Percentiles rank a stretch among this genome's conserved stretches.
Conservation (phyloP, 2,888 invertebrate species). For the Dysmachus trigonus region DNA sequence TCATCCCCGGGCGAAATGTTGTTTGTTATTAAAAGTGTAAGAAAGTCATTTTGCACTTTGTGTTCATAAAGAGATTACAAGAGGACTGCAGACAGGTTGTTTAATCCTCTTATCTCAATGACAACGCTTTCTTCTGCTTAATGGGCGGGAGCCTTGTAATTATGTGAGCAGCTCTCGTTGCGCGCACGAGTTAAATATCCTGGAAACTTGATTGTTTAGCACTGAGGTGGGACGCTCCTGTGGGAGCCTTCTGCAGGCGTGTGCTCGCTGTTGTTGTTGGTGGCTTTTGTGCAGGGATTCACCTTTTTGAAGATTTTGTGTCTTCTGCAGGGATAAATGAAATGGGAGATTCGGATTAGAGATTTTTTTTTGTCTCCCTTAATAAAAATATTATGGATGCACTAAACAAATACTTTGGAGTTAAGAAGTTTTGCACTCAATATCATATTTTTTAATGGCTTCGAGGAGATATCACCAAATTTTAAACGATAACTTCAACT, state of each 20-base stretch:
- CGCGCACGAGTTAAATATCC: not conserved
- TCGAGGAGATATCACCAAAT: too few species aligned
- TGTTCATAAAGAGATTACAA: constrained; percentile 25
- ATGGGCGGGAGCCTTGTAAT: constrained; percentile 26
- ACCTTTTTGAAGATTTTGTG: not conserved
- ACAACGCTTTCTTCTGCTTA: constrained; percentile 4
- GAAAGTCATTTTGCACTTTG: constrained; percentile 32
- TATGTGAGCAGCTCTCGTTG: not conserved
- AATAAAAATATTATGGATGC: too few species aligned
- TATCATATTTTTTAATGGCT: not conserved
- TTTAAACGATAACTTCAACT: too few species aligned
- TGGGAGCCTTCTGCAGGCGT: not conserved
- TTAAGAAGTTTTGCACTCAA: too few species aligned
- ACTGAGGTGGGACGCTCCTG: not conserved
- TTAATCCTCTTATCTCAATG: constrained; percentile 33
- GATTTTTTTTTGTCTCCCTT: not conserved
- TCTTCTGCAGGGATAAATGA: not conserved
- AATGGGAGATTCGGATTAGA: not conserved
- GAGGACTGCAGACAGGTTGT: constrained; percentile 8
- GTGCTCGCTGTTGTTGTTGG: not conserved
- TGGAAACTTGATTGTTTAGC: constrained; percentile 16
- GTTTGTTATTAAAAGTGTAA: constrained; percentile 33
- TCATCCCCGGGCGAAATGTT: not conserved
- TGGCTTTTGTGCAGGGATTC: not conserved
- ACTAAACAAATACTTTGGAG: too few species aligned